Evolutionary conservation across 2,113 vertebrate species (phyloP).

Genomic region (Ceuthmochares aereus): DNA sequence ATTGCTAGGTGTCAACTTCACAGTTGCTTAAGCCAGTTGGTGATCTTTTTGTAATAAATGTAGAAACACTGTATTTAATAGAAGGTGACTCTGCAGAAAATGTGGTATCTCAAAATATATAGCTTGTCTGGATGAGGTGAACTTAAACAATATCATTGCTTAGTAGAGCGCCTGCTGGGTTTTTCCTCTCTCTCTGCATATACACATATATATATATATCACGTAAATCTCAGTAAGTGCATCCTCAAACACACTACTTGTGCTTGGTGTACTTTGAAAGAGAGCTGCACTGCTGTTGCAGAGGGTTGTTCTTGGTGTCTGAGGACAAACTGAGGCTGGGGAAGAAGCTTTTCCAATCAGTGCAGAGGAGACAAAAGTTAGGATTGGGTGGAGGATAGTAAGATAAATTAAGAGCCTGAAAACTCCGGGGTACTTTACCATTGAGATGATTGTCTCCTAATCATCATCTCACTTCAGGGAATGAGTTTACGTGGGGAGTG

Average conservation of each 20-base stretch:
- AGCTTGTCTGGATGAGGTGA: not conserved
- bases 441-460: not conserved
- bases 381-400: not conserved
- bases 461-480: not conserved
- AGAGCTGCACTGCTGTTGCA: not conserved
- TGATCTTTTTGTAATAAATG: not conserved
- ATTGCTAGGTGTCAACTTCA: not conserved
- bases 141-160: not conserved
- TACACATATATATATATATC: accelerated
- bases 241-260: not conserved
- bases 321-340: accelerated
- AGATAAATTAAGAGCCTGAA: not conserved
- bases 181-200: accelerated
- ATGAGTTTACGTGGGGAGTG: accelerated
- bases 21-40: not conserved
- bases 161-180: not conserved
- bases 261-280: not conserved
- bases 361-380: not conserved
- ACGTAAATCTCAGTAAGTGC: too few relatives aligned
- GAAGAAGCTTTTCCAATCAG: not conserved
- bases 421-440: not conserved
- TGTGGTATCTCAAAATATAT: not conserved
- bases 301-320: not conserved
- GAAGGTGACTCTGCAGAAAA: not conserved
- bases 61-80: not conserved